Evolutionary conservation across 2,888 invertebrate genomes (phyloP).

Genomic region (Rutpela maculata): DNA sequence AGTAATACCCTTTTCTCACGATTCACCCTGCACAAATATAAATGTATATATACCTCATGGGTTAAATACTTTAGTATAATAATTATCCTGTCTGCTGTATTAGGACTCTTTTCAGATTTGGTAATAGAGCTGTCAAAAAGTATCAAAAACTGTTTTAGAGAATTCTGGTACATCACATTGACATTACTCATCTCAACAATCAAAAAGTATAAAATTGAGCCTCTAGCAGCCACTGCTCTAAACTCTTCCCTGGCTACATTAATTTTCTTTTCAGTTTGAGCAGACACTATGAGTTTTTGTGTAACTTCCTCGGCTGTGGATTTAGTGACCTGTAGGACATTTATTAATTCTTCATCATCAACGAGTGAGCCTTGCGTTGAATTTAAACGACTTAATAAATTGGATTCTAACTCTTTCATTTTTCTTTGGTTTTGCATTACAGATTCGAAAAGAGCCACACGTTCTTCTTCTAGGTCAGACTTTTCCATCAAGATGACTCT

Average conservation of each 20-base stretch:
- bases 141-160: constrained; percentile 93
- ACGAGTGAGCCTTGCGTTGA: constrained; percentile 95
- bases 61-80: constrained; percentile 94
- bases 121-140: constrained; percentile 96
- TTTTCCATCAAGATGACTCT: constrained; percentile 97
- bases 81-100: constrained; percentile 90
- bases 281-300: constrained; percentile 93
- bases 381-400: constrained; percentile 91
- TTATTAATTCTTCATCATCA: constrained; percentile 95
- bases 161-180: constrained; percentile 97
- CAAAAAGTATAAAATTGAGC: constrained; percentile 95
- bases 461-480: constrained; percentile 94
- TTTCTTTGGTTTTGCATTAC: constrained; percentile 97
- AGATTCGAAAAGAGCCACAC: constrained; percentile 94
- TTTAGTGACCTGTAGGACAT: constrained; percentile 87
- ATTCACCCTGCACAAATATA: too few species aligned
- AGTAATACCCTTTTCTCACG: too few species aligned
- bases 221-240: constrained; percentile 94
- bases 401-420: constrained; percentile 97
- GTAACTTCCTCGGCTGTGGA: constrained; percentile 95
- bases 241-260: constrained; percentile 96
- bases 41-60: constrained; percentile 76
- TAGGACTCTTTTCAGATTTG: constrained; percentile 89
- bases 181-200: constrained; percentile 98
- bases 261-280: constrained; percentile 95